Base-by-base conservation (phyloP, 2,113 vertebrate species). In the Scatophagus argus region DNA sequence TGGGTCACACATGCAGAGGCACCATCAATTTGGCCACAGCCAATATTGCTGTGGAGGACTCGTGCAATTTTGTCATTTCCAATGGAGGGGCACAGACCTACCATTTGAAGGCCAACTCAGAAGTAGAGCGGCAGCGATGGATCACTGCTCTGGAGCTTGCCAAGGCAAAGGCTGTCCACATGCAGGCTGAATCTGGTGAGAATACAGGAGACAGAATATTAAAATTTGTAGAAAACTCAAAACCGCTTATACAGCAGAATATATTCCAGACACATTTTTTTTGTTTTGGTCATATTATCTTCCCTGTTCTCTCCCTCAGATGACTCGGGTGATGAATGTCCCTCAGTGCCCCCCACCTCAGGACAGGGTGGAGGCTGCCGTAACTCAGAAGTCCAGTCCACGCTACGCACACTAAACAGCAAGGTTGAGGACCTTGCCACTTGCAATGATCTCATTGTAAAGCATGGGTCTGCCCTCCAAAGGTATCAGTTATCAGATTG, bases 11-110 rank as follows among this genome's bases (percentile, higher is more conserved):
- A 1, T 99, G 98, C 88, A 94, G 97, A 0, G 98, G 98, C 27
- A 99, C 98, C 66, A 99, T 99, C 83, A 99, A 99, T 92, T 93
- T 99, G 61, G 97, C 97, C 69, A 99, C 97, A 0, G 98, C 98
- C 84, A 98, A 98, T 85, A 99, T 99, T 78, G 93, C 94, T 0
- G 97, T 99, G 86, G 98, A 99, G 85, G 98, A 99, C 71, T 99
- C 97, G 0, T 99, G 98, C 73, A 99, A 97, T 87, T 99, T 99
- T 81, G 95, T 99, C 60, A 99, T 99, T 86, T 99, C 98, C 71
- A 99, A 99, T 0, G 98, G 98, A 0, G 98, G 98, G 0, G 96
- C 98, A 0, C 98, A 99, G 92, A 99, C 97, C 27, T 99, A 99
- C 87, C 98, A 99, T 84, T 90, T 99, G 72, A 99, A 99, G 87